Evolutionary conservation across 2,113 vertebrate genomes (phyloP), one percentile per base, ranked within the genome.

Genomic region (Rafetus swinhoei): DNA sequence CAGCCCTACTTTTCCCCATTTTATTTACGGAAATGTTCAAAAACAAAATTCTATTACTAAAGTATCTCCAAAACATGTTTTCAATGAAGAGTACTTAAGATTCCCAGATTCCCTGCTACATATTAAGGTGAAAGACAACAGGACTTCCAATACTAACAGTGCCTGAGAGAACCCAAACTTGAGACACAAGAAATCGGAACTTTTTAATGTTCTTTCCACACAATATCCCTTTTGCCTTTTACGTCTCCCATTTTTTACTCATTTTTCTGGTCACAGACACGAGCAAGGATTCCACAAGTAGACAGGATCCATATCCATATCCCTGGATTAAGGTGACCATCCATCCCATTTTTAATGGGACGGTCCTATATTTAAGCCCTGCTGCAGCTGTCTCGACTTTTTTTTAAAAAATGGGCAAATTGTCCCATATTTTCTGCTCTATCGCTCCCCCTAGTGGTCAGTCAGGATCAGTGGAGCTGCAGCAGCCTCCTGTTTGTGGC

Each of bases 271-370:
- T 54, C 53, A 18, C 91, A 85, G 80, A 84, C n/a, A 86, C 72
- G 25, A 95, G 91, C 69, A 87, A 87, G 59, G 90, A 82, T 91
- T 85, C 86, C 69, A 82, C 82, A 87, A 85, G 27, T 4, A 91
- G 92, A 96, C 82, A 52, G 91, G 82, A 96, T 93, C 92, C 94
- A n/a, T n/a, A n/a, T n/a, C n/a, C n/a, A n/a, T n/a, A n/a, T n/a
- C n/a, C n/a, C n/a, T n/a, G n/a, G n/a, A n/a, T n/a, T n/a, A n/a
- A n/a, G n/a, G n/a, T n/a, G n/a, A n/a, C n/a, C n/a, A n/a, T n/a
- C n/a, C n/a, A n/a, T n/a, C n/a, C n/a, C n/a, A n/a, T n/a, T n/a
- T n/a, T n/a, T n/a, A n/a, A n/a, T n/a, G n/a, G n/a, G n/a, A n/a
- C n/a, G n/a, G n/a, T n/a, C n/a, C n/a, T n/a, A n/a, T n/a, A n/a